Conservation (phyloP, 1,140 invertebrate species). For the Myzus persicae region DNA sequence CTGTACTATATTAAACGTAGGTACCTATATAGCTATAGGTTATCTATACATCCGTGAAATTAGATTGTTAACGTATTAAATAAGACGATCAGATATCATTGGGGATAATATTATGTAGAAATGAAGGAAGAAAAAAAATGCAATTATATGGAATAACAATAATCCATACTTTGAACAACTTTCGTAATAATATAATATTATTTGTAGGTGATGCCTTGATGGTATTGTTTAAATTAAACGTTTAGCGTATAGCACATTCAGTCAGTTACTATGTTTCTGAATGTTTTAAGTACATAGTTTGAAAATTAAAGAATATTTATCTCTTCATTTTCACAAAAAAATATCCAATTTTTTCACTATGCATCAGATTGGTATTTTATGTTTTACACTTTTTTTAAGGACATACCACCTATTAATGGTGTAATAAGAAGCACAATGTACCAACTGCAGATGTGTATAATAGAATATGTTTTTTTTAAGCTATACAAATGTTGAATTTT, state of each 20-base stretch:
- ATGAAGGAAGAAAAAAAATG: not conserved
- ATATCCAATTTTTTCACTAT: not conserved
- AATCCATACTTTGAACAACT: not conserved
- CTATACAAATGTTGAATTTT: too few relatives aligned
- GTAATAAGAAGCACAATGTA: not conserved
- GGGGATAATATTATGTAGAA: not conserved
- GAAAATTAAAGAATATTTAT: not conserved
- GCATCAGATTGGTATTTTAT: not conserved
- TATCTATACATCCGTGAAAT: slow-evolving; percentile 8
- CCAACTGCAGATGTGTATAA: not conserved
- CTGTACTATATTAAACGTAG: not conserved
- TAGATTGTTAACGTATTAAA: not conserved
- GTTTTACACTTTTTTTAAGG: not conserved
- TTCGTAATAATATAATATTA: not conserved
- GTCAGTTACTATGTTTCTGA: not conserved
- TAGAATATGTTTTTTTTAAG: too few relatives aligned
- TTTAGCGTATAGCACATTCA: not conserved
- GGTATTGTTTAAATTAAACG: not conserved
- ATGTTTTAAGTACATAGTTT: not conserved
- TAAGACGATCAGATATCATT: not conserved
- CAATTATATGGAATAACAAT: not conserved
- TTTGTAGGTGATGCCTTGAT: too few relatives aligned
- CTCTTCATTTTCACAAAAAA: not conserved
- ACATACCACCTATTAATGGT: not conserved
- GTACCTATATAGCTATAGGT: not conserved